Evolutionary conservation across 2,797 vertebrate species (phyloP), one percentile per base, ranked within the genome.

Genomic region (Podarcis siculus): DNA sequence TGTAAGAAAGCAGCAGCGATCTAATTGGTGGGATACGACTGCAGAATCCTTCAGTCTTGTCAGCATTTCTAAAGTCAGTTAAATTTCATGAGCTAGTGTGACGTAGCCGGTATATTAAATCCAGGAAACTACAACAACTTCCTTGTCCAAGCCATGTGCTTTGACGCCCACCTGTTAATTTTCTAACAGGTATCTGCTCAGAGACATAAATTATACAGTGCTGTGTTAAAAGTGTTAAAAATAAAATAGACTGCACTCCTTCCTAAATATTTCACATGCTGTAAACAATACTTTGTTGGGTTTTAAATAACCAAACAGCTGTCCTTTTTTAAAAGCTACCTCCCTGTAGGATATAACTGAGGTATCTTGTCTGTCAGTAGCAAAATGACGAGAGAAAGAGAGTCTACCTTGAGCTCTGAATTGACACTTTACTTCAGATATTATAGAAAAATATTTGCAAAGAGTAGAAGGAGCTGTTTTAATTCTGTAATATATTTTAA

Each of bases 241-340:
- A 81, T 85, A 86, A 87, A 82, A n/a, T 55, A 82, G 37, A 67
- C 4, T 61, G 32, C 71, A 45, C 64, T 45, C 69, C 10, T 79
- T 39, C 69, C 66, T 87, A 19, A 83, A 79, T 82, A 19, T 90
- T 92, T 92, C n/a, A 79, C 6, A 86, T 66, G 32, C 30, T 79
- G n/a, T 32, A 71, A 93, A 35, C 83, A 4, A 2, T 69, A 61
- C 1, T 64, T 37, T 12, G 5, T 61, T 37, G 6, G 19, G 30
- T 73, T 85, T 67, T 1, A 45, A 88, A 88, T 88, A 86, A 75
- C 39, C 42, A 76, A 0, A 84, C 2, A 78, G 8, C 55, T 92
- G 86, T 45, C 3, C 66, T 92, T 3, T 67, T 95, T 64, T 86
- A 87, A 55, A 85, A 92, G 86, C 82, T 42, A 89, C 7, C 23